A percentile compares a stretch with the other conserved stretches of the same genome.
Evolutionary conservation across 2,113 vertebrate species (phyloP).

Genomic region (Myiopsitta monachus): DNA sequence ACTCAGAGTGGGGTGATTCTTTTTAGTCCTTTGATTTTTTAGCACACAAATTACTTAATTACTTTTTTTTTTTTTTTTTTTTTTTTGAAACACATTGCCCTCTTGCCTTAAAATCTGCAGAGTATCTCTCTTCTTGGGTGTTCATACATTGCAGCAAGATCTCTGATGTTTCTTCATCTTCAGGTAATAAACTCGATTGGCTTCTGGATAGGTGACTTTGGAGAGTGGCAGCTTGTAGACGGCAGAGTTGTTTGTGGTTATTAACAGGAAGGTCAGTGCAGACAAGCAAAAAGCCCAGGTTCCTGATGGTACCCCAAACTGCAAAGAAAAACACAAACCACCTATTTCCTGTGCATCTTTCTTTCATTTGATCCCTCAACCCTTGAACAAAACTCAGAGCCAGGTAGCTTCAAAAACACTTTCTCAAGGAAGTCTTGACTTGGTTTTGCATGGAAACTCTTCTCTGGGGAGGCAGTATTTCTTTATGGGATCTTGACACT

Average conservation of each 20-base stretch:
- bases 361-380: background rate
- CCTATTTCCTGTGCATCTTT: rapidly evolving
- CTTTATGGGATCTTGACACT: background rate
- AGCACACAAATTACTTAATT: background rate
- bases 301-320: slow-evolving; percentile 91
- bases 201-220: slow-evolving; percentile 91
- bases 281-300: slow-evolving; percentile 98
- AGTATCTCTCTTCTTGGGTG: background rate
- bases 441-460: background rate
- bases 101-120: background rate
- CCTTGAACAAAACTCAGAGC: background rate
- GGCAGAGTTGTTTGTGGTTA: slow-evolving; percentile 79
- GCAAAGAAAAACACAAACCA: background rate
- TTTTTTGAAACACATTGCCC: background rate
- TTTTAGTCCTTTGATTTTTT: background rate
- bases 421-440: background rate
- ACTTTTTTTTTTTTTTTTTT: background rate
- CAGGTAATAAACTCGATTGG: slow-evolving; percentile 83
- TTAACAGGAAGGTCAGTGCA: slow-evolving; percentile 86
- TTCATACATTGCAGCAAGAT: slow-evolving; percentile 38
- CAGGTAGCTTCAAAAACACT: background rate
- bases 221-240: slow-evolving; percentile 88
- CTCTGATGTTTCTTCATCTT: slow-evolving; percentile 29
- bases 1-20: background rate
- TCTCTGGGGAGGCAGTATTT: background rate